Conservation (phyloP, 2,888 invertebrate species). For the Dolichomitus sp. region DNA sequence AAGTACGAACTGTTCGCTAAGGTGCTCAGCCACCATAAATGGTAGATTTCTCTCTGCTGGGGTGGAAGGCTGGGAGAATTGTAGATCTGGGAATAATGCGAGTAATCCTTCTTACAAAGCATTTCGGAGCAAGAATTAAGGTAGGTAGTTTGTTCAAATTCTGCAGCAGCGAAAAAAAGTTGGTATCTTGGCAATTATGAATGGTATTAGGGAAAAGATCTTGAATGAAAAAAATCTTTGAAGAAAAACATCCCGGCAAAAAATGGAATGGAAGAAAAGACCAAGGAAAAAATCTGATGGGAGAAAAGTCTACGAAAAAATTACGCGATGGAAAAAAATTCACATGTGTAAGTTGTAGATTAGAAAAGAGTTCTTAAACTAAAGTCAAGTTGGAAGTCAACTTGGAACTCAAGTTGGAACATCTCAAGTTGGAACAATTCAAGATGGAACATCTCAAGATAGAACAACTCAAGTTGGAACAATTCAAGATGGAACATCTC, state of each 20-base stretch:
- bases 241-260: neutral
- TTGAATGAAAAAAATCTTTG: neutral
- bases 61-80: neutral
- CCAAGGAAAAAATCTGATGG: too few relatives aligned
- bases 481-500: too few relatives aligned
- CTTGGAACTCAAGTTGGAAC: too few relatives aligned
- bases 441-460: too few relatives aligned
- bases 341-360: too few relatives aligned
- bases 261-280: too few relatives aligned
- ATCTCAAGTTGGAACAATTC: too few relatives aligned
- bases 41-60: neutral
- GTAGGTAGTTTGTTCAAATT: neutral
- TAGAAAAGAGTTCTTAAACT: too few relatives aligned
- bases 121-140: neutral
- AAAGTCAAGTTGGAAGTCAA: too few relatives aligned
- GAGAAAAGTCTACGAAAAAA: too few relatives aligned
- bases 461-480: too few relatives aligned
- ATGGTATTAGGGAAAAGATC: neutral
- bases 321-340: too few relatives aligned
- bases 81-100: neutral
- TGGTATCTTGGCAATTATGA: neutral
- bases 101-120: slow-evolving; percentile 11
- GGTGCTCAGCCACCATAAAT: slow-evolving; percentile 20
- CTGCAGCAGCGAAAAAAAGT: neutral
- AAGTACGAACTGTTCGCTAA: slow-evolving; percentile 32